Evolutionary conservation across 92 coral and sea anemone species (phyloP), one percentile per base, ranked within the genome.

Genomic region (Nematostella vectensis): DNA sequence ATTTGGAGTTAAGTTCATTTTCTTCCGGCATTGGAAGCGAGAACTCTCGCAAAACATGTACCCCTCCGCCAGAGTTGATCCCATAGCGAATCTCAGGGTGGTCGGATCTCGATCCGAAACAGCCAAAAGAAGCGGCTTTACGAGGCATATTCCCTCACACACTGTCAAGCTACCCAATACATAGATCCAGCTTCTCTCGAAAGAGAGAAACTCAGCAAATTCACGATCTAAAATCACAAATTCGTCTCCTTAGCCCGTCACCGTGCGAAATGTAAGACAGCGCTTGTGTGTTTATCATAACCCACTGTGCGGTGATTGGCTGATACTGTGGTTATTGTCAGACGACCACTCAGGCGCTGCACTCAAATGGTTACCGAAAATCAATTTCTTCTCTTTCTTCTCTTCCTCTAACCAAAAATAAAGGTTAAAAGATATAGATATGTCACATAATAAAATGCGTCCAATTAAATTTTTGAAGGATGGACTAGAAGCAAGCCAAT

Each of bases 31-130:
- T 93, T 31, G 99, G 99, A 20, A 70, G 57, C 4, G 88, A 66
- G 58, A 83, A 86, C 65, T 93, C 99, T 19, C 80, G 95, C 65
- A 93, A 80, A 4, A 70, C 59, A 18, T 86, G 99, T 62, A 91
- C 50, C 49, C 94, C 96, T 37, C 73, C 72, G 40, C 89, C 82
- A 63, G 73, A 65, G 57, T 82, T 88, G 54, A 93, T 77, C 66
- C 99, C 99, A 86, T 93, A 86, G 54, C 99, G 89, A 59, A 93
- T 93, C 64, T 93, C 95, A n/a, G 84, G 99, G 40, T 83, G 96
- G 31, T 82, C 70, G 17, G 85, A 80, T 45, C 93, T 79, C 50
- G 93, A 80, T 27, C 99, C 99, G 45, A 93, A 93, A 64, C 99
- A 93, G 22, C 99, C 99, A 68, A 86, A 73, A 4, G 67, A 50